Evolutionary conservation across 2,113 vertebrate genomes (phyloP).

Genomic region (Sminthopsis crassicaudata): DNA sequence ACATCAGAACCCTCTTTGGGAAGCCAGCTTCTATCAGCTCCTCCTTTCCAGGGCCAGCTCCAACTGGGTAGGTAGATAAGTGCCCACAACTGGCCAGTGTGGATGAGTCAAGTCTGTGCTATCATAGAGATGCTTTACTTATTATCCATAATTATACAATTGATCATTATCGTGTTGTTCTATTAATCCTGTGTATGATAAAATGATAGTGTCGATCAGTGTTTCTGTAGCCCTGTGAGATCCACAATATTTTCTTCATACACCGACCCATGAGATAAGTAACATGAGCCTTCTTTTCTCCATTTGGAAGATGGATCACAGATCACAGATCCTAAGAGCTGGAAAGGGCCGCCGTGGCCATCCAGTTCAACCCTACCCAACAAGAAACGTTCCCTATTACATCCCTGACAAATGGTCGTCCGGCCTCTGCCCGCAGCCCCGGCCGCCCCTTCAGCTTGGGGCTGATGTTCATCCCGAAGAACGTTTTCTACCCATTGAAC

Average conservation of each 20-base stretch:
- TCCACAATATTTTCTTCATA: background rate
- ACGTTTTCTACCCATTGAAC: background rate
- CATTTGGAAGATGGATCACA: background rate
- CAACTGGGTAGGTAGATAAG: background rate
- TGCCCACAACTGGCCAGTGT: background rate
- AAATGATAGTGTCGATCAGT: background rate
- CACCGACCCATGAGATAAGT: background rate
- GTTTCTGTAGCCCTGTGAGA: background rate
- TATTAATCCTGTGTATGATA: background rate
- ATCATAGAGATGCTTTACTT: background rate
- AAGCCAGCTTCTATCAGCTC: conserved; percentile 48
- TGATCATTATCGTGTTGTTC: background rate
- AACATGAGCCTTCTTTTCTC: background rate
- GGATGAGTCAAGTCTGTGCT: background rate
- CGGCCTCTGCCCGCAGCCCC: background rate
- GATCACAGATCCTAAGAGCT: background rate
- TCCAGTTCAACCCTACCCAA: background rate
- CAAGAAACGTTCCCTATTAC: background rate
- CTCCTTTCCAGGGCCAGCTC: conserved; percentile 36
- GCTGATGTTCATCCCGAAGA: background rate
- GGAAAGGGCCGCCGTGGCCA: background rate
- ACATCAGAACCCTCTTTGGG: conserved; percentile 57
- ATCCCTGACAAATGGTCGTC: background rate
- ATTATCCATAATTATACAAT: background rate
- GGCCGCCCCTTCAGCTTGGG: background rate